phyloP scores from a whole-genome alignment of 2,888 invertebrate species.

The Limnephilus auricula region DNA sequence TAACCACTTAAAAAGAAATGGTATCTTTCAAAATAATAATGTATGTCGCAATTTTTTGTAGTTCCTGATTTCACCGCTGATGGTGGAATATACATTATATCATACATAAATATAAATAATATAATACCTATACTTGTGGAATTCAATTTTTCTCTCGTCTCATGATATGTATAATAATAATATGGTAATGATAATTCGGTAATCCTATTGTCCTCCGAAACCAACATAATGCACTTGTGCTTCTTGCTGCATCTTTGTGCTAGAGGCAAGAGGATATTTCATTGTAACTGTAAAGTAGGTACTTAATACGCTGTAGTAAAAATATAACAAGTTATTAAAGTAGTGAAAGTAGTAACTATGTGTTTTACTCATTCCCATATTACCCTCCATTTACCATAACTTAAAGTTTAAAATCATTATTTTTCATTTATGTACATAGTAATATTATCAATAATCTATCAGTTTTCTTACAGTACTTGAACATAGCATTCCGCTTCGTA shows the following conservation, averaged over 20 bases:
- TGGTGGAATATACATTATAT: neutral
- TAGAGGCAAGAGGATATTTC: neutral
- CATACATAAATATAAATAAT: neutral
- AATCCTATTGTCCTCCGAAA: neutral
- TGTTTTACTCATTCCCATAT: conserved; percentile 2
- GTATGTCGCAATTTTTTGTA: neutral
- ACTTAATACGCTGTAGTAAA: neutral
- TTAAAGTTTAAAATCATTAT: neutral
- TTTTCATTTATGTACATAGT: neutral
- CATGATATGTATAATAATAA: neutral
- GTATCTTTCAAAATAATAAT: neutral
- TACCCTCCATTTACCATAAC: neutral
- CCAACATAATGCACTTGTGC: neutral
- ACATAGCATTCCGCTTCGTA: neutral
- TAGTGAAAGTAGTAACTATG: neutral
- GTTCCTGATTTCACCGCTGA: neutral
- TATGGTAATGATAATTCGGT: neutral
- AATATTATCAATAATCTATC: neutral
- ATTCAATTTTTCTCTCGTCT: neutral
- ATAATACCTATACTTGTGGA: neutral
- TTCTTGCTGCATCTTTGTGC: neutral
- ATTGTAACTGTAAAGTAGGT: neutral
- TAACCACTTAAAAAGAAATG: neutral
- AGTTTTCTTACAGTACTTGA: neutral
- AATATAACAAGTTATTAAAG: neutral